Percentiles rank a stretch among this genome's conserved stretches.
These are phyloP conservation scores for Tholera decimalis DNA, from an alignment of 2,888 invertebrate genomes.

Conservation along the genomic window DNA sequence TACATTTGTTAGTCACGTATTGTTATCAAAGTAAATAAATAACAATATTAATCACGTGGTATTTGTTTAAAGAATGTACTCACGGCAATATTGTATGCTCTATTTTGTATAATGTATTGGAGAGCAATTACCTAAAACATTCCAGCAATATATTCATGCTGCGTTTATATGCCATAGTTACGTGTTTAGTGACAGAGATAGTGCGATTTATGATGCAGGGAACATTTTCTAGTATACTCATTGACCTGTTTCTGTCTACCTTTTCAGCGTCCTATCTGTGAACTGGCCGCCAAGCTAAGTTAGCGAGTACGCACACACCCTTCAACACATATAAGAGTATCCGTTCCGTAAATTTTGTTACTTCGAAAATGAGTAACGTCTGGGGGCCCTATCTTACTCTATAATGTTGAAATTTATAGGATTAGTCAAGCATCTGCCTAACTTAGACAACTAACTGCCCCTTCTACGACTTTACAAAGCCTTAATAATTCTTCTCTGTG, in stretches of 20 bases:
- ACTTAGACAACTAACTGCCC: not conserved
- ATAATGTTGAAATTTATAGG: not conserved
- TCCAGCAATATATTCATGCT: slow-evolving; percentile 31
- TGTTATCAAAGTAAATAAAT: slow-evolving; percentile 16
- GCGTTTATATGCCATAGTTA: not conserved
- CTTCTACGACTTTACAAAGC: not conserved
- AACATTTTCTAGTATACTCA: too few species aligned
- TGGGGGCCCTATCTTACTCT: too few species aligned
- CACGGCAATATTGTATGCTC: slow-evolving; percentile 26
- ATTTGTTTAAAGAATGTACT: slow-evolving; percentile 36
- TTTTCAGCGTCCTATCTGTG: too few species aligned
- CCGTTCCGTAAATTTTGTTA: too few species aligned
- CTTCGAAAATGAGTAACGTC: too few species aligned
- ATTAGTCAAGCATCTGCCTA: not conserved
- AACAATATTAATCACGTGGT: slow-evolving; percentile 30
- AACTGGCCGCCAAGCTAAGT: too few species aligned
- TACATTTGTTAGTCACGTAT: slow-evolving; percentile 25
- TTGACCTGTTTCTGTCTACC: too few species aligned
- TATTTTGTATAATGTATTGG: slow-evolving; percentile 45
- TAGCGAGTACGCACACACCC: too few species aligned
- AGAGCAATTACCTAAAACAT: slow-evolving; percentile 38
- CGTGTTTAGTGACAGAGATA: not conserved
- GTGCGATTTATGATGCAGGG: not conserved
- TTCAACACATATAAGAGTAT: too few species aligned
- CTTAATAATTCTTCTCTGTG: not conserved